phyloP scores from a whole-genome alignment of 2,797 vertebrate genomes.

The Orestias chungarensis region DNA sequence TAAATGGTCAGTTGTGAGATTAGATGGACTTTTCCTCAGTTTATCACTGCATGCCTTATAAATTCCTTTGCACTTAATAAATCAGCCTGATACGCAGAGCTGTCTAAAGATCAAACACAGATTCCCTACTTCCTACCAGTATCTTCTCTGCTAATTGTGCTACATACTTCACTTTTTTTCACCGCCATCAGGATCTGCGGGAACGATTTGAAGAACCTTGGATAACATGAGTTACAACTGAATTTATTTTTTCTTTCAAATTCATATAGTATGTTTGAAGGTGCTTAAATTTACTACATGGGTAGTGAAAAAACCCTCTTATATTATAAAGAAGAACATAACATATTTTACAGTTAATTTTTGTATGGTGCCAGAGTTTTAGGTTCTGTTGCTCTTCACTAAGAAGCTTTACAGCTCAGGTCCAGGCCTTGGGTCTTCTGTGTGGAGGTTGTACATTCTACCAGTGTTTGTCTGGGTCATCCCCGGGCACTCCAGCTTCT shows the following conservation, averaged over 20 bases:
- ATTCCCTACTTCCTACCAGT: not conserved
- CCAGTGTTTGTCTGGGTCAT: not conserved
- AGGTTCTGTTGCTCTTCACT: not conserved
- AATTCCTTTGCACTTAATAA: not conserved
- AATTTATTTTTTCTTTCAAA: no score
- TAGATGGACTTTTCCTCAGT: not conserved
- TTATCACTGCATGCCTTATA: not conserved
- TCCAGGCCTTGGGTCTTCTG: not conserved
- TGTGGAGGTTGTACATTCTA: not conserved
- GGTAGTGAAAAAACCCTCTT: no score
- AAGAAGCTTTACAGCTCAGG: not conserved
- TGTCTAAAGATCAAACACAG: not conserved
- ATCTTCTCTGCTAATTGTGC: no score
- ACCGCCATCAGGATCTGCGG: no score
- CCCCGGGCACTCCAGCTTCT: not conserved
- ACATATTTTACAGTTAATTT: no score
- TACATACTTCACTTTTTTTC: no score
- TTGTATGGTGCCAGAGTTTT: not conserved
- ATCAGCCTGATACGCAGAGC: not conserved
- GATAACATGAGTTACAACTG: no score
- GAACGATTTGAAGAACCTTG: no score
- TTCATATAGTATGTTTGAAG: no score
- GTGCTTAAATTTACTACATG: no score
- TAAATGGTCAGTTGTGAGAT: not conserved
- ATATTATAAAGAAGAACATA: no score